phyloP scores from a whole-genome alignment of 1,140 invertebrate genomes.

The Aphaenogaster ashmeadi region DNA sequence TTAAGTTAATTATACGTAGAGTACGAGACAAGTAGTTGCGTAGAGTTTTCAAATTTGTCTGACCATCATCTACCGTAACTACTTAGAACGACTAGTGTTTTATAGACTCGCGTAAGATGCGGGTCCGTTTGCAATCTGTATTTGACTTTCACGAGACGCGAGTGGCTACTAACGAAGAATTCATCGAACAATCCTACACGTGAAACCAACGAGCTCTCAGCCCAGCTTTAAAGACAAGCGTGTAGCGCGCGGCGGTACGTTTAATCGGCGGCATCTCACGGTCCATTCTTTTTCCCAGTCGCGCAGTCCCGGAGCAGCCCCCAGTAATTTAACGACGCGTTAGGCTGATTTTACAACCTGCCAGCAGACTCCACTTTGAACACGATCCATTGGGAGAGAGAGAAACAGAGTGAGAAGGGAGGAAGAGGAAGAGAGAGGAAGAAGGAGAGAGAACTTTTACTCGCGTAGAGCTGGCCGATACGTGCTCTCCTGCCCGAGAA shows the following conservation, averaged over 20 bases:
- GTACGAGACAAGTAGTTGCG: background rate
- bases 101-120: slow-evolving; percentile 15
- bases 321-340: slow-evolving; percentile 60
- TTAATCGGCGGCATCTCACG: slow-evolving; percentile 49
- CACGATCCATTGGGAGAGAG: background rate
- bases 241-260: slow-evolving; percentile 29
- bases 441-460: background rate
- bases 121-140: background rate
- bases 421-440: slow-evolving; percentile 1
- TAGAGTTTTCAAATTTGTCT: slow-evolving; percentile 33
- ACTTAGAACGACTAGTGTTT: slow-evolving; percentile 23
- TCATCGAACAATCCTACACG: slow-evolving; percentile 20
- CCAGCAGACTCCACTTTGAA: slow-evolving; percentile 44
- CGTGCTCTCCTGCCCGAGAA: slow-evolving; percentile 18
- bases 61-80: slow-evolving; percentile 28
- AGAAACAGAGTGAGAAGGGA: background rate
- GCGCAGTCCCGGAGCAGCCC: slow-evolving; percentile 27
- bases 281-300: slow-evolving; percentile 37
- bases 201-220: background rate
- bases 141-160: background rate
- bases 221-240: slow-evolving; percentile 15
- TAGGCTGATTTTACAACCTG: slow-evolving; percentile 62
- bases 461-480: slow-evolving; percentile 14
- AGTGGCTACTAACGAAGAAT: slow-evolving; percentile 4
- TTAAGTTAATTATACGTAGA: background rate